A percentile compares a stretch with the other conserved stretches of the same genome.
These are phyloP conservation scores for Acanthosepion pharaonis DNA, from an alignment of 2,888 invertebrate species.

Conservation along the genomic window DNA sequence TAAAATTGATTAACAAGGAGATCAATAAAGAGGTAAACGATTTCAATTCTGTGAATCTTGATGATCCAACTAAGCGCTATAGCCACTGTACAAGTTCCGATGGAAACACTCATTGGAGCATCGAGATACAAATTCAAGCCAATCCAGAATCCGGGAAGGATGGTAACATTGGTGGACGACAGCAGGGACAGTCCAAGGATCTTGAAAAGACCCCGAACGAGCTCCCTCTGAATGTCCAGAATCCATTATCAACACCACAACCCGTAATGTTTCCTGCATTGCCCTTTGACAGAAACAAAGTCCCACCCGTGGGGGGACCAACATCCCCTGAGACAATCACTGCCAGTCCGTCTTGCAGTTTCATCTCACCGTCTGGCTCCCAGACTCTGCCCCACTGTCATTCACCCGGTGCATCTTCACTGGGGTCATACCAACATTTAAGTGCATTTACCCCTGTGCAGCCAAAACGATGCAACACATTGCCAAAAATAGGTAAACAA, in stretches of 20 bases:
- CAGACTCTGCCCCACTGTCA: conserved; percentile 59
- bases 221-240: conserved; percentile 47
- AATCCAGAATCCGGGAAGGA: conserved; percentile 49
- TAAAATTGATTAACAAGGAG: conserved; percentile 68
- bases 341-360: conserved; percentile 50
- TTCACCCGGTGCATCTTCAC: conserved; percentile 64
- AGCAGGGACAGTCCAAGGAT: background rate
- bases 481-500: conserved; percentile 59
- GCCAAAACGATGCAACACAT: conserved; percentile 61
- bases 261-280: conserved; percentile 50
- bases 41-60: conserved; percentile 52
- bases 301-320: conserved; percentile 54
- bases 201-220: background rate
- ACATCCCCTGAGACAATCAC: conserved; percentile 48
- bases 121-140: conserved; percentile 67
- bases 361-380: conserved; percentile 47
- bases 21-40: conserved; percentile 67
- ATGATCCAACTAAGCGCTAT: conserved; percentile 47
- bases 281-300: conserved; percentile 54
- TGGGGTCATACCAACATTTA: conserved; percentile 58
- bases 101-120: conserved; percentile 64
- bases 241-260: conserved; percentile 49
- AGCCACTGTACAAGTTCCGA: conserved; percentile 63
- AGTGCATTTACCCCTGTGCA: conserved; percentile 68
- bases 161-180: background rate